Conservation (phyloP, 2,888 invertebrate species). For the Minunthozetes semirufus region DNA sequence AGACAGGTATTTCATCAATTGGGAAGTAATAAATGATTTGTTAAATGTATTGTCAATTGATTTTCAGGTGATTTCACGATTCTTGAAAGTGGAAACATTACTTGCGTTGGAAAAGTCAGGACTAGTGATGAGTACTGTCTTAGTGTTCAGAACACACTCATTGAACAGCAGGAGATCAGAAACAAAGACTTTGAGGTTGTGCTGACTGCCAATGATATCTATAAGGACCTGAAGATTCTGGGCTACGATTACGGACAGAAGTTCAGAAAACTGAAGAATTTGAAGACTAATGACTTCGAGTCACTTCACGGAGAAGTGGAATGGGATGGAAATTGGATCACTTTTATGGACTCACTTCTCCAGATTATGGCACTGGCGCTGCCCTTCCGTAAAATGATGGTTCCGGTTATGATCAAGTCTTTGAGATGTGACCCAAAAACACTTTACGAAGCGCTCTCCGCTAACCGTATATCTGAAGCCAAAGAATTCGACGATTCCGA, state of each 20-base stretch:
- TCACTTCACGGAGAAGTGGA: slow-evolving; percentile 13
- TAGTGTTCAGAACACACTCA: no score
- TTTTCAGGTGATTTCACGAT: no score
- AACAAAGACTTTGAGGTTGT: no score
- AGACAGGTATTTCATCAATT: slow-evolving; percentile 44
- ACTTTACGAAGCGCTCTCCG: slow-evolving; percentile 15
- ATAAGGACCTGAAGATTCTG: slow-evolving; percentile 74
- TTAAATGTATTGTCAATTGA: no score
- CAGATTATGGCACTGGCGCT: slow-evolving; percentile 3
- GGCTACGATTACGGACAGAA: slow-evolving; percentile 76
- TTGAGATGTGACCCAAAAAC: slow-evolving; percentile 26
- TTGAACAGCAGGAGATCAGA: no score
- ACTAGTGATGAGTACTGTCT: no score
- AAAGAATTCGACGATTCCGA: background rate
- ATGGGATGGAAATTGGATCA: slow-evolving; percentile 37
- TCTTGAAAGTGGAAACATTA: no score
- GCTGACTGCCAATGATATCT: slow-evolving; percentile 56
- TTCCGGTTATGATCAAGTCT: slow-evolving; percentile 15
- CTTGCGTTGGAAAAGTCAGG: no score
- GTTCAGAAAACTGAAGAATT: slow-evolving; percentile 59
- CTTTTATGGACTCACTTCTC: slow-evolving; percentile 33
- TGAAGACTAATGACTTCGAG: background rate
- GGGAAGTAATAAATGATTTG: no score
- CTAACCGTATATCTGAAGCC: background rate
- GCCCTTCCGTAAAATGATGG: slow-evolving; percentile 7